Percentiles rank a stretch among this genome's conserved stretches.
Conservation (phyloP, 2,113 vertebrate genomes). For the Haemorhous mexicanus region DNA sequence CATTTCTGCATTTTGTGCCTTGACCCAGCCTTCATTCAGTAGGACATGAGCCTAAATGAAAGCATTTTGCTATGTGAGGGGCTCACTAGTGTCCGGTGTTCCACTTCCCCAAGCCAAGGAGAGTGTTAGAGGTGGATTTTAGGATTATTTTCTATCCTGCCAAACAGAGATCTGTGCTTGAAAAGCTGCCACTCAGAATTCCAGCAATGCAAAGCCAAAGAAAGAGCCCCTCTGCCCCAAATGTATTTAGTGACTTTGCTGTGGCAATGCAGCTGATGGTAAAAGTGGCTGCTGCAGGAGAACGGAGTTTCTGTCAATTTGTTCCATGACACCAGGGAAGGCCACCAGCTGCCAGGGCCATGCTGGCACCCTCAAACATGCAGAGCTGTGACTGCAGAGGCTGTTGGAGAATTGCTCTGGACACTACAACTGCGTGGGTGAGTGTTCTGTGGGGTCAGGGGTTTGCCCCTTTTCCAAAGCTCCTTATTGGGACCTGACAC, state of each 20-base stretch:
- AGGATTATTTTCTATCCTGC: not conserved
- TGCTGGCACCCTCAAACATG: rapidly evolving
- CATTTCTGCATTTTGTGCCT: not conserved
- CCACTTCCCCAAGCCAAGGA: not conserved
- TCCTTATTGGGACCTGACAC: not conserved
- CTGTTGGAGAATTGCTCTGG: not conserved
- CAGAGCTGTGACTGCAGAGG: not conserved
- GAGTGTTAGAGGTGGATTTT: not conserved
- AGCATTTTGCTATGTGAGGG: not conserved
- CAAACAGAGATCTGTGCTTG: not conserved
- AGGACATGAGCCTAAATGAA: not conserved
- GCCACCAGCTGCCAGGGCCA: not conserved
- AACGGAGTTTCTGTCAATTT: rapidly evolving
- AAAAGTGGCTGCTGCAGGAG: not conserved
- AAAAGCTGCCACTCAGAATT: not conserved
- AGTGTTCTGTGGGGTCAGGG: not conserved
- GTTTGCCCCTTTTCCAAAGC: not conserved
- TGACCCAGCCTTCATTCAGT: not conserved
- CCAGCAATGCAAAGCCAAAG: not conserved
- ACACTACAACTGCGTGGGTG: not conserved
- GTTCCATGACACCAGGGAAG: not conserved
- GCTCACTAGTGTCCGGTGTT: not conserved
- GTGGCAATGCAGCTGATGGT: not conserved
- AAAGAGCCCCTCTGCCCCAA: not conserved
- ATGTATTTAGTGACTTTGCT: not conserved